Percentiles rank a stretch among this genome's conserved stretches.
Evolutionary conservation across 1,140 invertebrate genomes (phyloP).

Genomic region (Penaeus chinensis): DNA sequence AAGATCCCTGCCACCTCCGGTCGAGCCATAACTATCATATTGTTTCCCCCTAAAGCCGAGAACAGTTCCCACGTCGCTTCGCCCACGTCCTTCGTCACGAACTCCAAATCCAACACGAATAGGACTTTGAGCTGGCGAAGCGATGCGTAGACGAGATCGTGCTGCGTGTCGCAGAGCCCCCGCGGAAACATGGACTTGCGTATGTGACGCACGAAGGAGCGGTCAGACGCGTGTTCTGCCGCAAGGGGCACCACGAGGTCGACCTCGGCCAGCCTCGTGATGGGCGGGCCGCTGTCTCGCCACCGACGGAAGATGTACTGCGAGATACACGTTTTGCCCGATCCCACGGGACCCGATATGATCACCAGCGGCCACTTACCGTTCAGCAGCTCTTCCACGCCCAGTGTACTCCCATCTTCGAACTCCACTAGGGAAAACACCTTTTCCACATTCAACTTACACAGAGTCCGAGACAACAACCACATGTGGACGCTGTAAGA

Average conservation of each 20-base stretch:
- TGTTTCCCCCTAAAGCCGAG: too few relatives aligned
- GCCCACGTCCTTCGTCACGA: too few relatives aligned
- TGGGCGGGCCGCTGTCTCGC: neutral
- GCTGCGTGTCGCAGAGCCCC: neutral
- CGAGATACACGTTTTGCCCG: slow-evolving; percentile 50
- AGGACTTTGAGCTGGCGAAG: slow-evolving; percentile 13
- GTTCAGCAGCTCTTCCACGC: slow-evolving; percentile 5
- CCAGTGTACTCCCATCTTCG: neutral
- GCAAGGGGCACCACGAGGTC: slow-evolving; percentile 38
- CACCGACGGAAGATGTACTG: slow-evolving; percentile 37
- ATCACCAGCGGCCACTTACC: slow-evolving; percentile 19
- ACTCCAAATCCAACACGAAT: slow-evolving; percentile 22
- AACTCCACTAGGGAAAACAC: neutral
- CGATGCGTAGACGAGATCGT: neutral
- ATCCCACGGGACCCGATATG: slow-evolving; percentile 39
- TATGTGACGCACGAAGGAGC: slow-evolving; percentile 40
- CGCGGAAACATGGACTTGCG: neutral
- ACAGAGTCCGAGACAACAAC: neutral
- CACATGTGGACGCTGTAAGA: slow-evolving; percentile 10
- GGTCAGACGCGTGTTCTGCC: neutral
- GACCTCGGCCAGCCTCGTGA: slow-evolving; percentile 20
- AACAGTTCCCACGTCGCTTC: too few relatives aligned
- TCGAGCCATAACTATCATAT: too few relatives aligned
- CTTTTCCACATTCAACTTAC: neutral
- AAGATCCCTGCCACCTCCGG: too few relatives aligned